Conservation (phyloP, 2,888 invertebrate genomes). For the Smittia sp. region DNA sequence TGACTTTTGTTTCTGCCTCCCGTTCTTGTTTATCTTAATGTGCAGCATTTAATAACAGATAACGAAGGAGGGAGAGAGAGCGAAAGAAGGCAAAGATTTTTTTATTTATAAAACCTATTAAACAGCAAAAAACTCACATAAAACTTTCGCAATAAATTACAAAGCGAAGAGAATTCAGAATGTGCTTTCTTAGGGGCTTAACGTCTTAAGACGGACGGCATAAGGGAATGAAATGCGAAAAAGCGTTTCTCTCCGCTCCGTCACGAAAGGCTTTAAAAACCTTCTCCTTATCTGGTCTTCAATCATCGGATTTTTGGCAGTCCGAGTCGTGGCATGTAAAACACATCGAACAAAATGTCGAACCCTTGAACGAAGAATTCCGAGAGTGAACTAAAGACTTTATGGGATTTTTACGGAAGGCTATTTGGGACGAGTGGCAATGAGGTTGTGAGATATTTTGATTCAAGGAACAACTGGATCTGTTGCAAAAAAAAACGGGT, state of each 20-base stretch:
- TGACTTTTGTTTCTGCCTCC: not conserved
- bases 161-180: not conserved
- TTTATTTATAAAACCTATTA: slow-evolving; percentile 34
- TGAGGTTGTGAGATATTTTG: too few species aligned
- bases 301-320: not conserved
- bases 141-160: slow-evolving; percentile 39
- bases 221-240: not conserved
- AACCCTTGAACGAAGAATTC: too few species aligned
- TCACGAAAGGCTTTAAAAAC: not conserved
- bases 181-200: not conserved
- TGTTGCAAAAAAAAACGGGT: too few species aligned
- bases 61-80: too few species aligned
- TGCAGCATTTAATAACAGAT: slow-evolving; percentile 31
- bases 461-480: too few species aligned
- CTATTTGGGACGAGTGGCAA: too few species aligned
- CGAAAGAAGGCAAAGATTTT: not conserved
- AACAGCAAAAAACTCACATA: slow-evolving; percentile 32
- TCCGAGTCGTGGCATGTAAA: not conserved
- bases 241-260: not conserved
- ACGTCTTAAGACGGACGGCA: not conserved
- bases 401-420: too few species aligned
- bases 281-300: not conserved
- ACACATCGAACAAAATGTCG: not conserved
- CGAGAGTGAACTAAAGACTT: too few species aligned
- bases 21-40: slow-evolving; percentile 30